Conservation (phyloP, 2,888 invertebrate species). For the Neuroscelio doddi region DNA sequence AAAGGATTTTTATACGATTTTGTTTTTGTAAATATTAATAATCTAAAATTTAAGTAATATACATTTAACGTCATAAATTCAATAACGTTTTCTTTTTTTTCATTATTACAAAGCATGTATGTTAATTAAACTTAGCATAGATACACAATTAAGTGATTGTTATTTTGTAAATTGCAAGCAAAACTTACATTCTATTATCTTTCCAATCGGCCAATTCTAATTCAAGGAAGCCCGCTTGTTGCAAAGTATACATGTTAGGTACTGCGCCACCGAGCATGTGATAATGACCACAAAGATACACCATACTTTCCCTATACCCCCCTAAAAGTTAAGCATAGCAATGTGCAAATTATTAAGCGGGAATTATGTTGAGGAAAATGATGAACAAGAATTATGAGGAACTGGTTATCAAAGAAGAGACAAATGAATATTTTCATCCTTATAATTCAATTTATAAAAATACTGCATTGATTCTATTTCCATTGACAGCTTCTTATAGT, state of each 20-base stretch:
- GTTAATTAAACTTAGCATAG: neutral
- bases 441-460: too few relatives aligned
- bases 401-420: neutral
- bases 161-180: conserved; percentile 12
- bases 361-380: too few relatives aligned
- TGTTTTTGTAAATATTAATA: too few relatives aligned
- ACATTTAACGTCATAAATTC: too few relatives aligned
- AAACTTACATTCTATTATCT: conserved; percentile 83
- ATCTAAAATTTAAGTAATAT: too few relatives aligned
- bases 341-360: conserved; percentile 7
- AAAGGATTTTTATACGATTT: too few relatives aligned
- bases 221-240: conserved; percentile 87
- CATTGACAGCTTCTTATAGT: too few relatives aligned
- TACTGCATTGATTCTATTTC: too few relatives aligned
- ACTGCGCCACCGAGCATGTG: conserved; percentile 87
- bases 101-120: neutral
- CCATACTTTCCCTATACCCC: conserved; percentile 77
- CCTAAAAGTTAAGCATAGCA: conserved; percentile 75
- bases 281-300: conserved; percentile 92
- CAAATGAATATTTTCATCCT: neutral
- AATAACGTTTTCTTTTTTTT: too few relatives aligned
- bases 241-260: conserved; percentile 89
- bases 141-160: too few relatives aligned
- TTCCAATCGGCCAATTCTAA: conserved; percentile 95
- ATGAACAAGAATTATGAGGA: too few relatives aligned